Base-by-base conservation (phyloP, 1,140 invertebrate genomes). In the Hylaeus volcanicus region DNA sequence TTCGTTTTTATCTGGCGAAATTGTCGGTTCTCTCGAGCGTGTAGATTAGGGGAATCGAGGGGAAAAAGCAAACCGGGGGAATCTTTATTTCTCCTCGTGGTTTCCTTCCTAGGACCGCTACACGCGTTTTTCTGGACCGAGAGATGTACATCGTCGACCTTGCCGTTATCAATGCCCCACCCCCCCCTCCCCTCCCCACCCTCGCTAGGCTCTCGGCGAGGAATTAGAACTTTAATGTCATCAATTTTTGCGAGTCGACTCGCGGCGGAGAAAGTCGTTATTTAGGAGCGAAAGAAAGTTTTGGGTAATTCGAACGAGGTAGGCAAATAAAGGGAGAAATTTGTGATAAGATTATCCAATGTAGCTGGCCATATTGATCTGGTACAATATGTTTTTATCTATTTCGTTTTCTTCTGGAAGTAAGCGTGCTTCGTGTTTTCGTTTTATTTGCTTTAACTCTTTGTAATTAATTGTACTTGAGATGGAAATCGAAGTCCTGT, bases 1-100 rank as follows among this genome's bases (percentile, higher is more conserved):
- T 64, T 64, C 61, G 61, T 64, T 64, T 64, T 64, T 64, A 64
- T 64, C 61, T 43, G 61, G 39, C 61, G 61, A 64, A 64, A 64
- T 64, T 64, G 61, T 64, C 61, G 61, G 61, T 41, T 64, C 8
- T 41, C 61, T 14, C 61, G 61, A 64, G 61, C 61, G 61, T 64
- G 61, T 12, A 43, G 61, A 64, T 64, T 64, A 64, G 61, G 61
- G 61, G 39, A 64, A 63, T 37, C 60, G 61, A 11, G 51, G 11
- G 11, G 61, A 64, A 64, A 64, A 64, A 64, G 12, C 39, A 41
- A 41, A 41, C 12, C 1, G 39, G 56, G 61, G 14, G 61, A 64
- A 64, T 64, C 39, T 64, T 43, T 64, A 64, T 43, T 64, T 64
- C 43, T 43, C 61, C 61, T 15, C 39, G 61, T 39, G 61, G 61